Conservation (phyloP, 2,888 invertebrate genomes). For the Eremobia ochroleuca region DNA sequence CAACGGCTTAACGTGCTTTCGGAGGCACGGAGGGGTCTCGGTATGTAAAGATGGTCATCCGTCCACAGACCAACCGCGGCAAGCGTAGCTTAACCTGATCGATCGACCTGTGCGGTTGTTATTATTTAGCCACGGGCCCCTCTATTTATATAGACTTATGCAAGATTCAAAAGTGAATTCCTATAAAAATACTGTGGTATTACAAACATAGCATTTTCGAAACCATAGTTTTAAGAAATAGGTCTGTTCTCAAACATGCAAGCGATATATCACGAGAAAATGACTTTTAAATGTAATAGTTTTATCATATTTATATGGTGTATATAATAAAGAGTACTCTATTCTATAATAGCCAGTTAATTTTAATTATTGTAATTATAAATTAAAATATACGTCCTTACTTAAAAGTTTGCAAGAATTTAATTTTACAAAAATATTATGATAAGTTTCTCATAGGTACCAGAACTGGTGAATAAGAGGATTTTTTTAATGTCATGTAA, state of each 20-base stretch:
- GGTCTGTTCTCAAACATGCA: neutral
- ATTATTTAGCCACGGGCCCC: no score
- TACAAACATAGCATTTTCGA: neutral
- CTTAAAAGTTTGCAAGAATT: neutral
- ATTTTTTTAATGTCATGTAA: neutral
- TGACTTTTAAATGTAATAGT: neutral
- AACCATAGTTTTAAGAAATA: neutral
- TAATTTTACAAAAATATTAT: neutral
- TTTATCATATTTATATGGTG: no score
- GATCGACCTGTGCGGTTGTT: no score
- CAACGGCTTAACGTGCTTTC: no score
- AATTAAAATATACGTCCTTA: neutral
- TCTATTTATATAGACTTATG: no score
- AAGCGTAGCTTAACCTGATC: no score
- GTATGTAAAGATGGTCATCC: no score
- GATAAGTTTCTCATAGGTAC: neutral
- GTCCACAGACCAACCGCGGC: no score
- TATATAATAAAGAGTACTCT: no score
- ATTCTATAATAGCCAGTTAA: neutral
- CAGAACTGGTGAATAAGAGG: neutral
- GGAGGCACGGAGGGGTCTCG: no score
- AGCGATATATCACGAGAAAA: neutral
- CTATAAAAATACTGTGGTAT: no score
- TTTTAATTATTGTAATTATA: neutral
- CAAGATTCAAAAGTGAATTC: neutral